These are phyloP conservation scores for Laupala kohalensis DNA, from an alignment of 1,140 invertebrate genomes.

Conservation along the genomic window DNA sequence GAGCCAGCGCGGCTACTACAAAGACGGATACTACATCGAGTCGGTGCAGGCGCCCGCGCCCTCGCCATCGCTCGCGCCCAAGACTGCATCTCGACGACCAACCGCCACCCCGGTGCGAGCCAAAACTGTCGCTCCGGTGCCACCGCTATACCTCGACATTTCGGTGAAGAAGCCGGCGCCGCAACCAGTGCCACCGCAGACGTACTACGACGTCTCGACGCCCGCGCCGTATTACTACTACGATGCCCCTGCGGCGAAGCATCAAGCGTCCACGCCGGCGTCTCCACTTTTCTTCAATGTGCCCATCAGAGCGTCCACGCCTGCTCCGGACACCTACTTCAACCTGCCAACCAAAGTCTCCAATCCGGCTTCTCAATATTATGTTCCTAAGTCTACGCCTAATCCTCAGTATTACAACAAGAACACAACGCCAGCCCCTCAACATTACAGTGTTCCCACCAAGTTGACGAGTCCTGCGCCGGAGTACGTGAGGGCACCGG, in stretches of 20 bases:
- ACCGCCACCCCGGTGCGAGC: too few species aligned
- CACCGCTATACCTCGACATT: not conserved
- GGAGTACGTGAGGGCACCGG: not conserved
- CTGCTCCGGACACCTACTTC: not conserved
- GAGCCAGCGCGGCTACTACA: not conserved
- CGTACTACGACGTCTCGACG: not conserved
- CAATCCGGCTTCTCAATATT: not conserved
- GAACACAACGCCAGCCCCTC: not conserved
- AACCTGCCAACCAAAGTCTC: too few species aligned
- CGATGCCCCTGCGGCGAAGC: not conserved
- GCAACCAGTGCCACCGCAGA: not conserved
- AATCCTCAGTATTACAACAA: not conserved
- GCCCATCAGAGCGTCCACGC: not conserved
- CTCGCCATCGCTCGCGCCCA: not conserved
- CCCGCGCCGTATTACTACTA: not conserved
- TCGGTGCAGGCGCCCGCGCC: too few species aligned
- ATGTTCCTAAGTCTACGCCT: not conserved
- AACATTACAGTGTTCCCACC: not conserved
- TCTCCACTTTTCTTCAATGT: not conserved
- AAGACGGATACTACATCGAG: not conserved
- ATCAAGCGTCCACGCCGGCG: not conserved
- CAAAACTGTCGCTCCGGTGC: not conserved
- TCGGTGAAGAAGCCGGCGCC: not conserved
- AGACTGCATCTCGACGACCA: not conserved
- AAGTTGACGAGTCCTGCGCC: not conserved